A percentile compares a stretch with the other conserved stretches of the same genome.
These are phyloP conservation scores for Petrocephalus zakoni DNA, from an alignment of 2,113 vertebrate species.

Conservation along the genomic window DNA sequence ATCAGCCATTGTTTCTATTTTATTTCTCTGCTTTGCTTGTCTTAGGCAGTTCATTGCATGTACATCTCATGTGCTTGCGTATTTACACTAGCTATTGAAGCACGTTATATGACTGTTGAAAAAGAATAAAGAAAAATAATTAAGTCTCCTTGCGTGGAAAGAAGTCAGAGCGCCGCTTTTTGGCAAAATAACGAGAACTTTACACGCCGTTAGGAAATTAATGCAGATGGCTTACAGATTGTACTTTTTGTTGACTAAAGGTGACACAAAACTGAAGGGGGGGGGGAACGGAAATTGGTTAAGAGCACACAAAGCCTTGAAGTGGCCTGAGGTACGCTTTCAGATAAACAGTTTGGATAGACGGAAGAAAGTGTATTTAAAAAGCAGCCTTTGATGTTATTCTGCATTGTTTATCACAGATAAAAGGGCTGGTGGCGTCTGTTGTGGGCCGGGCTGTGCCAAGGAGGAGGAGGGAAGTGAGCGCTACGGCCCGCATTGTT, in stretches of 20 bases:
- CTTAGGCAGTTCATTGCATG: conserved; percentile 1
- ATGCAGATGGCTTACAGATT: conserved; percentile 22
- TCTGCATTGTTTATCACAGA: conserved; percentile 51
- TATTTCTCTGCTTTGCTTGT: background rate
- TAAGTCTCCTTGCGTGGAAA: background rate
- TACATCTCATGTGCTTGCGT: conserved; percentile 22
- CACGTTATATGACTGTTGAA: background rate
- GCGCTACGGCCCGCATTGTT: conserved; percentile 49
- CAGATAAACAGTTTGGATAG: conserved; percentile 50
- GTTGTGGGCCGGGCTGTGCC: conserved; percentile 22
- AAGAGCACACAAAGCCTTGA: conserved; percentile 49
- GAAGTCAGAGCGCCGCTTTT: background rate
- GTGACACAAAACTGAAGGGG: conserved; percentile 48
- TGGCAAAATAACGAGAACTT: background rate
- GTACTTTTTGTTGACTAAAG: conserved; percentile 39
- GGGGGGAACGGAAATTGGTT: conserved; percentile 41
- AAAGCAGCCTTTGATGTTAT: conserved; percentile 53
- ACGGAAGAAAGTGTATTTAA: conserved; percentile 48
- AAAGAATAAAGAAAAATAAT: background rate
- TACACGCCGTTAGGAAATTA: conserved; percentile 11
- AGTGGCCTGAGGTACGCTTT: conserved; percentile 42
- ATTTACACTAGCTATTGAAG: conserved; percentile 9
- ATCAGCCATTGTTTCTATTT: background rate
- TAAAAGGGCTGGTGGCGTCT: conserved; percentile 51
- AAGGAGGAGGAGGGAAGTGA: conserved; percentile 24